Evolutionary conservation across 2,888 invertebrate genomes (phyloP).

Genomic region (Ferdinandea cuprea): DNA sequence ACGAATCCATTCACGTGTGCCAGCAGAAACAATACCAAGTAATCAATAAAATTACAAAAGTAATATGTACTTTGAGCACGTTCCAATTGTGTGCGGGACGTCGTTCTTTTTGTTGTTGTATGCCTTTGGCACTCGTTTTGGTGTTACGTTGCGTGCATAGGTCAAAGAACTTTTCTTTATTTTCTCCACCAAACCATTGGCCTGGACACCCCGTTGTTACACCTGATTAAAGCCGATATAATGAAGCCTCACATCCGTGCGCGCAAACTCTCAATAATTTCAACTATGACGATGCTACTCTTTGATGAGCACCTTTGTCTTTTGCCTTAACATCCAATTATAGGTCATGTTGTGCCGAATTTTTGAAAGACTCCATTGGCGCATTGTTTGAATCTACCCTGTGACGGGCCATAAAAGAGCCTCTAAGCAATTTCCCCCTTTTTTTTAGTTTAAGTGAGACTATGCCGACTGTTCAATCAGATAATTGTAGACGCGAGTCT

Average conservation of each 20-base stretch:
- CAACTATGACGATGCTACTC: slow-evolving; percentile 6
- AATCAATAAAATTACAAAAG: slow-evolving; percentile 44
- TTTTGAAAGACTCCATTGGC: neutral
- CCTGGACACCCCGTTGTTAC: slow-evolving; percentile 20
- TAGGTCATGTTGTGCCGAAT: slow-evolving; percentile 15
- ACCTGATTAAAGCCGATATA: slow-evolving; percentile 31
- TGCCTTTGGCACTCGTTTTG: slow-evolving; percentile 21
- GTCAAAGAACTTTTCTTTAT: slow-evolving; percentile 36
- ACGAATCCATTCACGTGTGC: slow-evolving; percentile 16
- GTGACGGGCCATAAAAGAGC: slow-evolving; percentile 19
- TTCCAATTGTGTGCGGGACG: slow-evolving; percentile 14
- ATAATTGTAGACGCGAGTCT: slow-evolving; percentile 11
- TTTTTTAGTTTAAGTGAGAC: neutral
- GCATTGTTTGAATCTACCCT: slow-evolving; percentile 12
- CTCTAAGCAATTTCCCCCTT: slow-evolving; percentile 33
- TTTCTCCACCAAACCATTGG: slow-evolving; percentile 3
- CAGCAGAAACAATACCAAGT: slow-evolving; percentile 26
- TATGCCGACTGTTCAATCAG: slow-evolving; percentile 44
- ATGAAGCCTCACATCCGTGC: slow-evolving; percentile 36
- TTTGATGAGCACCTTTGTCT: slow-evolving; percentile 28
- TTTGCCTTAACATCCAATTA: slow-evolving; percentile 8
- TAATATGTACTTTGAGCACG: slow-evolving; percentile 37
- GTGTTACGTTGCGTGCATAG: slow-evolving; percentile 22
- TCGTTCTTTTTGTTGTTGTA: slow-evolving; percentile 16
- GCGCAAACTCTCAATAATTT: slow-evolving; percentile 4